These are phyloP conservation scores for Microtus richardsoni DNA, from an alignment of 2,113 vertebrate species.

Conservation along the genomic window DNA sequence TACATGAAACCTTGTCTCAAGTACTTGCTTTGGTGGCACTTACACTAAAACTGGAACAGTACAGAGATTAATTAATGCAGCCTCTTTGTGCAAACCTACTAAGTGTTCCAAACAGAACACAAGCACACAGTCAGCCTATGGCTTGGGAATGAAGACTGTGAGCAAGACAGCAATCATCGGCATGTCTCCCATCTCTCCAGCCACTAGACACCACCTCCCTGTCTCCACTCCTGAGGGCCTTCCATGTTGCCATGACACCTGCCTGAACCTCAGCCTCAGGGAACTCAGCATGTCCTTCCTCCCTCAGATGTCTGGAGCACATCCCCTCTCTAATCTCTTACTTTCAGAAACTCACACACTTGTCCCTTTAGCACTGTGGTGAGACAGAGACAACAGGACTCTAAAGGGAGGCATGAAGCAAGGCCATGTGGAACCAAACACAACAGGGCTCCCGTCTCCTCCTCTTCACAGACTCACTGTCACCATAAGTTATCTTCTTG, in stretches of 20 bases:
- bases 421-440: background rate
- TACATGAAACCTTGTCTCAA: background rate
- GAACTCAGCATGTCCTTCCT: background rate
- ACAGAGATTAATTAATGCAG: background rate
- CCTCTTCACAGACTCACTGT: background rate
- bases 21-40: background rate
- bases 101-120: background rate
- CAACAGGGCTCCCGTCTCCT: background rate
- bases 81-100: background rate
- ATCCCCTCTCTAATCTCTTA: background rate
- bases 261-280: background rate
- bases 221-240: background rate
- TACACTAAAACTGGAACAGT: background rate
- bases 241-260: background rate
- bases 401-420: background rate
- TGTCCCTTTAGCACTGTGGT: background rate
- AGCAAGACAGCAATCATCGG: background rate
- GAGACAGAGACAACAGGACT: background rate
- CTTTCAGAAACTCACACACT: background rate
- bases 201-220: background rate
- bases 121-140: background rate
- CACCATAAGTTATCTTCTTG: background rate
- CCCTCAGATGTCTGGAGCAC: background rate
- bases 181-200: background rate
- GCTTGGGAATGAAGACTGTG: background rate